A percentile compares a stretch with the other conserved stretches of the same genome.
Evolutionary conservation across 2,113 vertebrate species (phyloP).

Genomic region (Machaerirhynchus nigripectus): DNA sequence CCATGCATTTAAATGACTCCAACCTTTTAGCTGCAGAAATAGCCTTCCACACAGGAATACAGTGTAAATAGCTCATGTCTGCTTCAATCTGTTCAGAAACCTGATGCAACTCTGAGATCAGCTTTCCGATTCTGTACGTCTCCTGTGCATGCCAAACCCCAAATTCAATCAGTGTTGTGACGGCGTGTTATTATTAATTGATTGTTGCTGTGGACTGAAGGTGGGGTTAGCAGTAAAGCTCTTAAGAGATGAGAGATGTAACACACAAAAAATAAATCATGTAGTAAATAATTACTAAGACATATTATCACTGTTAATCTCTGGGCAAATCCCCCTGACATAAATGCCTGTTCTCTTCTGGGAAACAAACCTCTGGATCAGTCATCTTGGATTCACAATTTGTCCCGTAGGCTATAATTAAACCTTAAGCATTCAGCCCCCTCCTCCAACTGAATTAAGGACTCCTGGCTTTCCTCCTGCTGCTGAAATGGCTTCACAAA

Average conservation of each 20-base stretch:
- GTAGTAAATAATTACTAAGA: slow-evolving; percentile 47
- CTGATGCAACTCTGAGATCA: background rate
- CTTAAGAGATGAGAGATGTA: slow-evolving; percentile 4
- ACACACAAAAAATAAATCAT: slow-evolving; percentile 26
- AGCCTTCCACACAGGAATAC: slow-evolving; percentile 35
- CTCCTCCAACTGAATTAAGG: background rate
- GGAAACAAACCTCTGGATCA: slow-evolving; percentile 12
- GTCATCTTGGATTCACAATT: background rate
- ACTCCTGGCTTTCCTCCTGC: background rate
- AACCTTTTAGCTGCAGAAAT: background rate
- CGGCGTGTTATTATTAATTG: background rate
- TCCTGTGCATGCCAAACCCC: background rate
- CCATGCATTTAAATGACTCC: background rate
- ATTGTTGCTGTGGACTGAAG: background rate
- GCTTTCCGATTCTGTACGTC: background rate
- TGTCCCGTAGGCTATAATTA: background rate
- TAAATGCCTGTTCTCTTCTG: background rate
- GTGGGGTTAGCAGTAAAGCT: slow-evolving; percentile 5
- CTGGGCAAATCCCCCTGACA: slow-evolving; percentile 21
- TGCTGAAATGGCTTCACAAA: background rate
- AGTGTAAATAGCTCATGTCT: slow-evolving; percentile 37
- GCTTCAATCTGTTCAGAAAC: background rate
- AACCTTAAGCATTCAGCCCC: background rate
- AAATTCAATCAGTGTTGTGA: background rate
- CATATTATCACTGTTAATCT: slow-evolving; percentile 50